Base-by-base conservation (phyloP, 2,888 invertebrate genomes). In the Nematopogon swammerdamellus region DNA sequence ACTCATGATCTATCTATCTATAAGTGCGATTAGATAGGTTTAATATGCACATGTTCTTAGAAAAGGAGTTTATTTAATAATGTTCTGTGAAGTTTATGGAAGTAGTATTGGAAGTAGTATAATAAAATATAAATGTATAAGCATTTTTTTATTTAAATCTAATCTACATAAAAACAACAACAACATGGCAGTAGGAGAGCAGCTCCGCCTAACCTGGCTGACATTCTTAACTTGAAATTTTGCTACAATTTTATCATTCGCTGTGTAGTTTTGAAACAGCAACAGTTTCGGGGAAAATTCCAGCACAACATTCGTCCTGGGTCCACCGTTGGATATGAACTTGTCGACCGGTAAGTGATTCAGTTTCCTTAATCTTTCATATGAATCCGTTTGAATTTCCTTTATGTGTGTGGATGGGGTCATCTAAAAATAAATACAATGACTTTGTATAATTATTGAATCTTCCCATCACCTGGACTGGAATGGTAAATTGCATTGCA, bases 251-350 rank as follows among this genome's bases (percentile, higher is more conserved):
- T 64, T 68, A 18, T 76, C 72, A 44, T 83, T 82, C 2, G 75
- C 68, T 51, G 71, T 66, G 61, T 77, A 86, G 61, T 84, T 85
- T 67, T 86, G 85, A 57, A 85, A 86, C 19, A 86, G 65, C 1
- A 87, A 60, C 18, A 85, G 59, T 55, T 65, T 74, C 0, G 86
- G 86, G 16, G 70, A 66, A 55, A 79, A 71, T 1, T 64, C 63
- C 10, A 79, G 60, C 44, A 70, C 63, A 18, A 59, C 53, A 53
- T 63, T 63, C 19, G 57, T 61, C 5, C 60, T 54, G 51, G 60
- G 63, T 47, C 59, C 62, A 2, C 57, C 63, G 30, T 47, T 52
- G 11, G 45, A 51, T 10, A 69, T 59, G n/a, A 71, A 62, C 53
- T 76, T 77, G 5, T 68, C 66, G 11, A 75, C 56, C 11, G 63